Conservation (phyloP, 2,797 vertebrate species). For the Chrosomus eos region DNA sequence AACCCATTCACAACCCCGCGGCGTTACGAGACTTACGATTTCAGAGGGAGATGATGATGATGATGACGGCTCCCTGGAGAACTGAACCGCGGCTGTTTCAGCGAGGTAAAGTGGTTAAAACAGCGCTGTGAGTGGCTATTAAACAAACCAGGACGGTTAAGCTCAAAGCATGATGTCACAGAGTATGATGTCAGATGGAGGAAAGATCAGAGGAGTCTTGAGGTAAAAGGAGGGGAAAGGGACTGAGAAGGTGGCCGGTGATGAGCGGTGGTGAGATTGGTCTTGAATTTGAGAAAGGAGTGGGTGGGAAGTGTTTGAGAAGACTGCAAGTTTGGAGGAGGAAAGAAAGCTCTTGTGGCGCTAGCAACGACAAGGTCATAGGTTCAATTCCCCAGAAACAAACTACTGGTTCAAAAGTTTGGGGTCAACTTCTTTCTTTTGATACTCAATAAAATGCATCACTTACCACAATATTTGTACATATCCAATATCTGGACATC, state of each 20-base stretch:
- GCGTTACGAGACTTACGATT: neutral
- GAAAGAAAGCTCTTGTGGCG: neutral
- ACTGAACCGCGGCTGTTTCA: neutral
- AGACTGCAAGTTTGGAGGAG: neutral
- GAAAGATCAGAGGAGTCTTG: slow-evolving; percentile 19
- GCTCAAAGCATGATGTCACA: slow-evolving; percentile 19
- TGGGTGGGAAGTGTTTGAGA: slow-evolving; percentile 8
- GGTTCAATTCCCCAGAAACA: neutral
- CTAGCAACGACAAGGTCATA: neutral
- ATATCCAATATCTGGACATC: neutral
- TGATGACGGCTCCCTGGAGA: slow-evolving; percentile 1
- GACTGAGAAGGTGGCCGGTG: slow-evolving; percentile 32
- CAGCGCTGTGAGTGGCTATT: neutral
- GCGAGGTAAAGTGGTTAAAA: slow-evolving; percentile 6
- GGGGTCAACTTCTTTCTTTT: neutral
- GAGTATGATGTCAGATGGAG: neutral
- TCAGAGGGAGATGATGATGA: neutral
- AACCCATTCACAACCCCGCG: neutral
- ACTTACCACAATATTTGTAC: neutral
- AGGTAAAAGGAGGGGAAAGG: slow-evolving; percentile 5
- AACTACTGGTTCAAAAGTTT: neutral
- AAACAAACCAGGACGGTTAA: neutral
- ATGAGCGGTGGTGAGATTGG: neutral
- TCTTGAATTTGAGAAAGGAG: slow-evolving; percentile 10
- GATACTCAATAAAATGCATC: no score